Evolutionary conservation across 2,797 vertebrate species (phyloP).

Genomic region (Hirundo rustica): DNA sequence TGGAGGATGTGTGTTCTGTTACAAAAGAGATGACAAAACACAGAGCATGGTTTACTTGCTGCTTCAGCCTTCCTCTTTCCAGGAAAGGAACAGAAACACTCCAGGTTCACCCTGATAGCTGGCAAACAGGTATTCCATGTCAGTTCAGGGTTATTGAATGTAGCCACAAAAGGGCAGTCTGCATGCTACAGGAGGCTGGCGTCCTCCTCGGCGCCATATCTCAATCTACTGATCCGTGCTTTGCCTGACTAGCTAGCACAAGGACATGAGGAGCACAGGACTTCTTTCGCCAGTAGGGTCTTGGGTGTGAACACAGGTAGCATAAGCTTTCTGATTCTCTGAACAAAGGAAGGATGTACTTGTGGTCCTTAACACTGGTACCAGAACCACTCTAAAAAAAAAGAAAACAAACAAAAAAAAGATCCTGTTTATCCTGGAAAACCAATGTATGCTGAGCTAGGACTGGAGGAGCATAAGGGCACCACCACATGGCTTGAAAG

Average conservation of each 20-base stretch:
- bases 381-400: background rate
- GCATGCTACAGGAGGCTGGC: background rate
- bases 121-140: background rate
- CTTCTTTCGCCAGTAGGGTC: background rate
- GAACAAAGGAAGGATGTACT: background rate
- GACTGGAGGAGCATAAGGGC: background rate
- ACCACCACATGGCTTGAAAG: background rate
- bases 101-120: background rate
- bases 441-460: background rate
- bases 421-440: background rate
- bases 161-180: background rate
- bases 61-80: background rate
- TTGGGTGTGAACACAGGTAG: background rate
- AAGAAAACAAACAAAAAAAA: background rate
- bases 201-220: background rate
- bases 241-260: background rate
- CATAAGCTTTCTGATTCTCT: background rate
- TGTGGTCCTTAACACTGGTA: background rate
- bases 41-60: background rate
- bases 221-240: rapidly evolving
- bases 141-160: background rate
- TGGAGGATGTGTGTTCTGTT: background rate
- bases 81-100: background rate
- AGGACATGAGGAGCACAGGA: background rate
- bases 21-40: background rate